A percentile compares a stretch with the other conserved stretches of the same genome.
These are phyloP conservation scores for Notospermus geniculatus DNA, from an alignment of 1,140 invertebrate species.

Conservation along the genomic window DNA sequence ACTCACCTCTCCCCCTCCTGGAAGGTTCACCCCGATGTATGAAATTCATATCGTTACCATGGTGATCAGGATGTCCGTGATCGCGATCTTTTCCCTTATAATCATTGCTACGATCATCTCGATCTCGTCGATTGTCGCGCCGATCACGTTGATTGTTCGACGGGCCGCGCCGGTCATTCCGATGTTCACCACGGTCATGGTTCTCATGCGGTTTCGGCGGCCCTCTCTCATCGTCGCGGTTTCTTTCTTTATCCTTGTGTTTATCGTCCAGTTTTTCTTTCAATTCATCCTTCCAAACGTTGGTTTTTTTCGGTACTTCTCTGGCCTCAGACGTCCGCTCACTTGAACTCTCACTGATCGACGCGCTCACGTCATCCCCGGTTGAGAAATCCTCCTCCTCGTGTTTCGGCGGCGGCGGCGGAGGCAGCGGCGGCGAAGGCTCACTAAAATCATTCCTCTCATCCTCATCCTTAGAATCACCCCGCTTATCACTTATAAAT, in stretches of 20 bases:
- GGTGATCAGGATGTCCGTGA: neutral
- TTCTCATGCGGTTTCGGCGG: too few species aligned
- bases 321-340: slow-evolving; percentile 29
- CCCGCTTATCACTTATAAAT: neutral
- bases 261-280: slow-evolving; percentile 23
- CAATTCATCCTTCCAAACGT: slow-evolving; percentile 16
- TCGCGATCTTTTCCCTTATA: slow-evolving; percentile 14
- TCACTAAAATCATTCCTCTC: neutral
- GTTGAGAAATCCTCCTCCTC: slow-evolving; percentile 53
- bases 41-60: slow-evolving; percentile 45
- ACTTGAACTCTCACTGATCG: slow-evolving; percentile 34
- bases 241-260: slow-evolving; percentile 22
- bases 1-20: slow-evolving; percentile 40
- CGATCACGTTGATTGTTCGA: too few species aligned
- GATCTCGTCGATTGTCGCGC: slow-evolving; percentile 4
- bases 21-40: slow-evolving; percentile 80
- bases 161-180: neutral
- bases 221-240: slow-evolving; percentile 6
- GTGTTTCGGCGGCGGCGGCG: slow-evolving; percentile 5
- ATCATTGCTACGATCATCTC: slow-evolving; percentile 2
- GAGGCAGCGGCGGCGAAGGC: neutral
- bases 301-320: slow-evolving; percentile 16
- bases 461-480: neutral
- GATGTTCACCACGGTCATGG: too few species aligned
- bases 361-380: slow-evolving; percentile 45